Conservation (phyloP, 2,113 vertebrate species). For the Aegypius monachus region DNA sequence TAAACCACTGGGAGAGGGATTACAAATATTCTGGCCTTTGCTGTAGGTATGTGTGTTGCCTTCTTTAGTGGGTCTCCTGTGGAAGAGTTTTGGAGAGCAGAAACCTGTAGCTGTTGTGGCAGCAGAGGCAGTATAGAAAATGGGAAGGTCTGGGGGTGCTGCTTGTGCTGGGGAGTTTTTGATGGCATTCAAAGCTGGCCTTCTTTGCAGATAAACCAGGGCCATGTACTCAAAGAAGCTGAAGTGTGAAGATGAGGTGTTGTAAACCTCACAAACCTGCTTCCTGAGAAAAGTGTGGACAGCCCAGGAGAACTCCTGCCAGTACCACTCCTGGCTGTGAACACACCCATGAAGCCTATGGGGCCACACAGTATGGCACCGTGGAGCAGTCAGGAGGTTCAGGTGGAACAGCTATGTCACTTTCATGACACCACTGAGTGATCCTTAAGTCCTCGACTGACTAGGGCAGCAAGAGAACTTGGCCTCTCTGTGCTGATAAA, state of each 20-base stretch:
- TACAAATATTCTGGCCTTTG: neutral
- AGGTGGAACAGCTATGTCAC: fast-evolving
- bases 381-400: neutral
- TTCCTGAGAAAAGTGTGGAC: neutral
- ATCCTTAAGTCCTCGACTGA: neutral
- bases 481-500: neutral
- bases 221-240: neutral
- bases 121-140: neutral
- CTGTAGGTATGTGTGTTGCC: neutral
- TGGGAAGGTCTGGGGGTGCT: neutral
- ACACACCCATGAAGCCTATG: neutral
- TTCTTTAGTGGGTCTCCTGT: neutral
- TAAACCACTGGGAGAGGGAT: neutral
- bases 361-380: neutral
- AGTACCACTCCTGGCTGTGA: fast-evolving
- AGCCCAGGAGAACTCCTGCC: neutral
- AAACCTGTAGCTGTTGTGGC: neutral
- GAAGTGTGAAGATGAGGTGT: neutral
- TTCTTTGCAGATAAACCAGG: neutral
- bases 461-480: neutral
- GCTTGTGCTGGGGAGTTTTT: neutral
- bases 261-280: neutral
- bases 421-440: neutral
- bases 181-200: neutral
- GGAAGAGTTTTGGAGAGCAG: neutral